These are phyloP conservation scores for Lasioglossum leucozonium DNA, from an alignment of 2,888 invertebrate species.

Conservation along the genomic window DNA sequence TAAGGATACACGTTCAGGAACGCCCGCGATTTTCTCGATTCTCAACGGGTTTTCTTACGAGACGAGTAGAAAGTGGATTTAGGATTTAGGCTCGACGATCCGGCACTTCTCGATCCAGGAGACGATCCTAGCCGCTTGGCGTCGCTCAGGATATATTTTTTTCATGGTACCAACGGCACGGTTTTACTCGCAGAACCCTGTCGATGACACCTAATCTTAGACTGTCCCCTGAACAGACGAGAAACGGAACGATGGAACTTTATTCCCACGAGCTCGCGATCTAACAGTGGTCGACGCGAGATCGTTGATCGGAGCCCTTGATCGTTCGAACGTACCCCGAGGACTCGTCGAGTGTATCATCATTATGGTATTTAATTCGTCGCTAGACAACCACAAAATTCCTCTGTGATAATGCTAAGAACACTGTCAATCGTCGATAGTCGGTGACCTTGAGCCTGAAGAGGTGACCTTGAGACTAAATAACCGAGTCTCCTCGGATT, in stretches of 20 bases:
- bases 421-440: neutral
- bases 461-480: neutral
- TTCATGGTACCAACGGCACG: conserved; percentile 44
- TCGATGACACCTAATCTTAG: neutral
- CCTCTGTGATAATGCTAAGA: conserved; percentile 45
- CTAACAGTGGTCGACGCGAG: conserved; percentile 37
- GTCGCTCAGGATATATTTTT: conserved; percentile 53
- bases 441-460: neutral
- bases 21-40: neutral
- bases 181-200: conserved; percentile 62
- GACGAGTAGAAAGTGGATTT: conserved; percentile 6
- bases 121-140: conserved; percentile 32
- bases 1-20: neutral
- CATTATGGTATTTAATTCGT: neutral
- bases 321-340: conserved; percentile 63
- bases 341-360: neutral
- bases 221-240: neutral
- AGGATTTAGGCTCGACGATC: conserved; percentile 62
- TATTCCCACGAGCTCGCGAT: neutral
- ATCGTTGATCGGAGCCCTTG: conserved; percentile 58
- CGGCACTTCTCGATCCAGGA: conserved; percentile 48
- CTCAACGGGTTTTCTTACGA: neutral
- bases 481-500: neutral
- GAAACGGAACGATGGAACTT: neutral
- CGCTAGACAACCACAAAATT: conserved; percentile 21